Conservation (phyloP, 2,797 vertebrate species). For the Myotis myotis region DNA sequence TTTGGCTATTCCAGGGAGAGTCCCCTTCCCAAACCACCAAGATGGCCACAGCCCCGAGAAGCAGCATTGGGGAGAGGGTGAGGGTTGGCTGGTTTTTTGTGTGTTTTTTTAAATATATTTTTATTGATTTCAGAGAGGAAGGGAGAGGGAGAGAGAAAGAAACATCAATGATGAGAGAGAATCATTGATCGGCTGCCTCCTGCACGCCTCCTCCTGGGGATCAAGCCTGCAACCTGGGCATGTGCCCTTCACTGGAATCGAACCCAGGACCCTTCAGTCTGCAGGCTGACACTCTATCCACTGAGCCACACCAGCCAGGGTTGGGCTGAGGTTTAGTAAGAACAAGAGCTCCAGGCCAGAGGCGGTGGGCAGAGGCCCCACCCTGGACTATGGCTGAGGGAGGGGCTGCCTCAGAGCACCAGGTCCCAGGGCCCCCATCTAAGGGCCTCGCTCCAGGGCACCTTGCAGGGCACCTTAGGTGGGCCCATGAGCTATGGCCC, state of each 20-base stretch:
- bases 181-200: too few species aligned
- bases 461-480: background rate
- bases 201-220: too few species aligned
- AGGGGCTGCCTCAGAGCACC: background rate
- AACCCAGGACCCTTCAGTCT: too few species aligned
- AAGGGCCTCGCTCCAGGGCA: background rate
- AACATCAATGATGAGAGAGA: too few species aligned
- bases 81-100: background rate
- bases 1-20: background rate
- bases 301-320: too few species aligned
- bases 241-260: too few species aligned
- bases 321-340: slow-evolving; percentile 23
- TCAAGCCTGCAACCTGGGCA: too few species aligned
- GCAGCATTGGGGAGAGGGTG: background rate
- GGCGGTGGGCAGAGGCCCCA: background rate
- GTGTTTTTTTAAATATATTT: too few species aligned
- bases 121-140: too few species aligned
- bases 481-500: background rate
- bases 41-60: background rate
- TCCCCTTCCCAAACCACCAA: background rate
- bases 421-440: background rate
- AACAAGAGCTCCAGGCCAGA: slow-evolving; percentile 15
- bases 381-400: slow-evolving; percentile 6
- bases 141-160: too few species aligned
- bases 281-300: too few species aligned